Base-by-base conservation (phyloP, 2,797 vertebrate species). In the Tangara arthus region DNA sequence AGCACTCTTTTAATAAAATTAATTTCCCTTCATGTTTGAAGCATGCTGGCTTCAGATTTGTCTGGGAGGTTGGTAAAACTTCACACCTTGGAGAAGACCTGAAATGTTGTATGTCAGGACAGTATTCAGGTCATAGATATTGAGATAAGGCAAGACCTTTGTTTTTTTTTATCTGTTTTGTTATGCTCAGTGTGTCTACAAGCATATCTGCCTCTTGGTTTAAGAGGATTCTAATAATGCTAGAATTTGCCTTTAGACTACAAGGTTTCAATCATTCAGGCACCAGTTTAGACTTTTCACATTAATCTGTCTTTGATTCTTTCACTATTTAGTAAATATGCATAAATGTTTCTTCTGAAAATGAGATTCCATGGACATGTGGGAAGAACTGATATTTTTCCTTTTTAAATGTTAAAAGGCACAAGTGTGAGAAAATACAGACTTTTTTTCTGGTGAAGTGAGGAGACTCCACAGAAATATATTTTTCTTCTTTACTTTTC, bases 91-190 rank as follows among this genome's bases (percentile, higher is more conserved):
- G 86, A 97, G 63, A 86, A 94, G 60, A 92, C 39, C 52, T 94
- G 87, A 37, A 82, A 63, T 34, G 13, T 11, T 80, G 8, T 28
- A 7, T 42, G 79, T 69, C 76, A 95, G 81, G 90, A 70, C 52
- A 95, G 50, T 89, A 84, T 34, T 87, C 68, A 89, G 56, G 56
- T 53, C 57, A 22, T 13, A 92, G 95, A 96, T 92, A 83, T 90
- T 90, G 66, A 85, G 71, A 83, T 93, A 47, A 82, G 83, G 60
- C 72, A 90, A 96, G 65, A 61, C 12, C 81, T 41, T 87, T 57
- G 0, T 1, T 13, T 35, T 93, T 35, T 93, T 86, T 88, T 49
- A 55, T 90, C 90, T 88, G 83, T 95, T 92, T 85, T 56, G 26
- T 80, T 96, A 84, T 56, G 42, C 82, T 93, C 72, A 90, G 61